Evolutionary conservation across 1,140 invertebrate genomes (phyloP).

Genomic region (Paraescarpia echinospica): DNA sequence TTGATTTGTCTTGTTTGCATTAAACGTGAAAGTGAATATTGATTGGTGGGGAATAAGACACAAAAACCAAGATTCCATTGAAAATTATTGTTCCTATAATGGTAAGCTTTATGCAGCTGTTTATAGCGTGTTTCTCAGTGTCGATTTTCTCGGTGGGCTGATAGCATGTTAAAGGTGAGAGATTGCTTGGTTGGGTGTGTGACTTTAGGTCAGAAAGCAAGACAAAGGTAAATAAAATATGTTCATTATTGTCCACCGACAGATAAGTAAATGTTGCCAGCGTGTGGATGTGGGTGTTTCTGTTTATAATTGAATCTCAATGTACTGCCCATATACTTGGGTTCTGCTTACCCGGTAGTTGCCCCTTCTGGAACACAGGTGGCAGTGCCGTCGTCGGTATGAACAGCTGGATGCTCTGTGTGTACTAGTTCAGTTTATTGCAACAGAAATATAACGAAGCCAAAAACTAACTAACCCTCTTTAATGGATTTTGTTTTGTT

Average conservation of each 20-base stretch:
- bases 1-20: no score
- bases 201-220: background rate
- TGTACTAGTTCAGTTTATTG: background rate
- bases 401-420: no score
- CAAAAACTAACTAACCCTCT: background rate
- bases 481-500: no score
- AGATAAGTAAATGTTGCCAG: background rate
- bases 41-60: no score
- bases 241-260: no score
- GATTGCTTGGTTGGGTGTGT: background rate
- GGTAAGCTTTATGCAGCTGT: background rate
- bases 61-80: no score
- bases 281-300: background rate
- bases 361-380: no score
- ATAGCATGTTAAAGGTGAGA: background rate
- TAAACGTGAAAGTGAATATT: no score
- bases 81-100: background rate
- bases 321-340: background rate
- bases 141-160: background rate
- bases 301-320: background rate
- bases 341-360: background rate
- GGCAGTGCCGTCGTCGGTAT: no score
- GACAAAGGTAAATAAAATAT: background rate
- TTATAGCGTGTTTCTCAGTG: background rate
- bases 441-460: background rate